Conservation (phyloP, 1,140 invertebrate genomes). For the Solenopsis invicta region DNA sequence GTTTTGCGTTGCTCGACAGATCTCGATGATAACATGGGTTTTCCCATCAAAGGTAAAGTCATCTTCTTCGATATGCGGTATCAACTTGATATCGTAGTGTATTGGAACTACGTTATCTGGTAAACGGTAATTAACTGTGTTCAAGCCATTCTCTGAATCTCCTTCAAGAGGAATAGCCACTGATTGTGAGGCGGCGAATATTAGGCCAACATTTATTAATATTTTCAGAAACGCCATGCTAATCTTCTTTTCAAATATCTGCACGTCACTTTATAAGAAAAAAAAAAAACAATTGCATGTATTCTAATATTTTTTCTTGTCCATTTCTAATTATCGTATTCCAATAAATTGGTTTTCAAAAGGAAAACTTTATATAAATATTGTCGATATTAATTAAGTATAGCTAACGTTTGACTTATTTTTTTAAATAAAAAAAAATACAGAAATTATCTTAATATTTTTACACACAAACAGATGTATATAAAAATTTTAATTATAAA, state of each 20-base stretch:
- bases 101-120: conserved; percentile 58
- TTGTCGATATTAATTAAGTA: background rate
- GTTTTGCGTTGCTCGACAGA: conserved; percentile 56
- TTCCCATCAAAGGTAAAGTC: conserved; percentile 76
- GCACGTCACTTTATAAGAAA: background rate
- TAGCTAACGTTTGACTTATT: background rate
- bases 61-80: conserved; percentile 64
- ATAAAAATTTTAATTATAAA: background rate
- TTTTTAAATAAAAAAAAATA: conserved; percentile 3
- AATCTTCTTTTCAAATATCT: background rate
- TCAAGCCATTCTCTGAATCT: background rate
- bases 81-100: conserved; percentile 69
- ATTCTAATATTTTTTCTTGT: background rate
- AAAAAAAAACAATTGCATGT: background rate
- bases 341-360: background rate
- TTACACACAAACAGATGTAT: background rate
- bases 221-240: background rate
- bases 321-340: background rate
- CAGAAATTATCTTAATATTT: conserved; percentile 1
- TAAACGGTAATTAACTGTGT: conserved; percentile 54
- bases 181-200: background rate
- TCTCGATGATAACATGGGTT: conserved; percentile 60
- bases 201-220: background rate
- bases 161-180: background rate
- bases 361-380: background rate